Evolutionary conservation across 2,113 vertebrate genomes (phyloP), one percentile per base, ranked within the genome.

Genomic region (Sinocyclocheilus rhinocerous): DNA sequence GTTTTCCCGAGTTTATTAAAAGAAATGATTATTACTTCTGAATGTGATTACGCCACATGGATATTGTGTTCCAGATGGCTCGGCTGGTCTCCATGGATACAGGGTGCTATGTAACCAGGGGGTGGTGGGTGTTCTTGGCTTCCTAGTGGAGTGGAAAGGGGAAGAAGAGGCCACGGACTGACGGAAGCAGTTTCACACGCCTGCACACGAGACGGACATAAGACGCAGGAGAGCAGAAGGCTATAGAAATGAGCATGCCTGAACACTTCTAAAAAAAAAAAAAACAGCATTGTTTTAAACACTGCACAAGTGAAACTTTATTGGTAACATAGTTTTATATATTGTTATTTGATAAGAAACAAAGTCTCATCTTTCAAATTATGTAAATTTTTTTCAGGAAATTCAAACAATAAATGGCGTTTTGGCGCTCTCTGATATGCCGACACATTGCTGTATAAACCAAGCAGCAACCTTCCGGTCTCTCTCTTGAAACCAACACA

Each of bases 1-100:
- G 67, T 90, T 83, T 55, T 84, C 52, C 7, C 20, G 55, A 55
- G 87, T 90, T 88, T 87, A 88, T 88, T 89, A 89, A 91, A 91
- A 82, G 70, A 88, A 84, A 81, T 42, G 24, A 77, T 86, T 87
- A 81, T 86, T 85, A 86, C 85, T 80, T 87, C 79, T 87, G 80
- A 83, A 88, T 82, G 79, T 73, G 87, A 87, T 85, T 85, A 88
- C 39, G 36, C 75, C 50, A 50, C 80, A 81, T 79, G 77, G 87
- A 89, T 67, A 75, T 72, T 36, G 85, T 76, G 82, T 77, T 84
- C 89, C 89, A 89, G 89, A 91, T 87, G 85, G 89, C 85, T 84
- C 70, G 6, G 57, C 67, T 45, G 67, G 81, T 91, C 88, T 84
- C 90, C 87, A 91, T 91, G 87, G 90, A 89, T 86, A 91, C 90